These are phyloP conservation scores for Cheilosia impressa DNA, from an alignment of 2,888 invertebrate genomes.

Conservation along the genomic window DNA sequence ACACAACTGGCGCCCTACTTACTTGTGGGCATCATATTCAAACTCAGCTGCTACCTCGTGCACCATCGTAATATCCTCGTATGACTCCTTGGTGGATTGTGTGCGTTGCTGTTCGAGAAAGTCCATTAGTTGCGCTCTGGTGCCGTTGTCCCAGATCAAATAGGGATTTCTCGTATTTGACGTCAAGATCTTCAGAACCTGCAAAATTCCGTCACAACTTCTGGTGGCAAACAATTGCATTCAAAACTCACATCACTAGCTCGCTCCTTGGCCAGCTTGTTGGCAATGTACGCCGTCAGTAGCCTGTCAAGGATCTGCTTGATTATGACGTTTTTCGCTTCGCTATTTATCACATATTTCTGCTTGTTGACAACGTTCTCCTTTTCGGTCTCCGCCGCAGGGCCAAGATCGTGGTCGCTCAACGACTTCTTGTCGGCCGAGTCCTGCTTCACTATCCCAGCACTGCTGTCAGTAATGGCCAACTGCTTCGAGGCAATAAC, in stretches of 20 bases:
- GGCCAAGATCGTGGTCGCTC: conserved; percentile 76
- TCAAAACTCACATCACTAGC: conserved; percentile 88
- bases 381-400: conserved; percentile 78
- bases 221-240: background rate
- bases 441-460: conserved; percentile 77
- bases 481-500: conserved; percentile 81
- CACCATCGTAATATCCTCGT: conserved; percentile 82
- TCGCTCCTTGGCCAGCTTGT: conserved; percentile 88
- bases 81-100: conserved; percentile 81
- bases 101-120: conserved; percentile 90
- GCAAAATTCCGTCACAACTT: background rate
- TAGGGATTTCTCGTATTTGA: conserved; percentile 98
- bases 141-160: conserved; percentile 99
- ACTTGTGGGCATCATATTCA: conserved; percentile 83
- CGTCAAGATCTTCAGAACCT: conserved; percentile 95
- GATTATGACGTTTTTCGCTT: conserved; percentile 86
- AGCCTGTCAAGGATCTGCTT: conserved; percentile 88
- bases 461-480: conserved; percentile 78
- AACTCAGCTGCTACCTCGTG: conserved; percentile 81
- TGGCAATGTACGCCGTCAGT: conserved; percentile 94
- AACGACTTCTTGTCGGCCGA: conserved; percentile 79
- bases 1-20: conserved; percentile 33
- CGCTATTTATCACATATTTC: conserved; percentile 79
- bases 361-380: conserved; percentile 77
- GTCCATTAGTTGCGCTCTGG: conserved; percentile 95